Base-by-base conservation (phyloP, 2,888 invertebrate species). In the Platycheirus albimanus region DNA sequence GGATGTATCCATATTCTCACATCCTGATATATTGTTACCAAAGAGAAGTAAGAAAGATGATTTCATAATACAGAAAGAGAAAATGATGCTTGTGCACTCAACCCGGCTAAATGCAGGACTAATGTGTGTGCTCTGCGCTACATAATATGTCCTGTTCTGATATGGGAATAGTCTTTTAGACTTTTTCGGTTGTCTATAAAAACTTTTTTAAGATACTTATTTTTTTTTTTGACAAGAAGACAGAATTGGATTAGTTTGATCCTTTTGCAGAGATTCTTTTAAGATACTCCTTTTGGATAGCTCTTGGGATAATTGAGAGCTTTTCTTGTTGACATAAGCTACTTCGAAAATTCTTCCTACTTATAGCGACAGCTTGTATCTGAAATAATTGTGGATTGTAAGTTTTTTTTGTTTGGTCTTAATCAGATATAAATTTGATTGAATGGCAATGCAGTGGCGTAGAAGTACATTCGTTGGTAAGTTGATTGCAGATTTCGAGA, bases 161-260 rank as follows among this genome's bases (percentile, higher is more conserved):
- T 7, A 78, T 67, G 66, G 45, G 47, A 63, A 36, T 36, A 13
- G 7, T 56, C 56, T 30, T 45, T 56, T 43, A 6, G 43, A 54
- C 11, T 28, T 5, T 24, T 49, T 11, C 33, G 11, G 1, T 30
- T 17, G 30, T 33, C 10, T 11, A 1, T 33, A 30, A 24, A 20
- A 24, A 28, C 24, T 58, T 30, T 17, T 8, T 6, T 13, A 30
- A 30, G 17, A 28, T 43, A 43, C 47, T 47, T 63, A 3, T 10
- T 20, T 69, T 33, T 20, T 56, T 45, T 49, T 58, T 17, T 47
- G 61, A 70, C 70, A 58, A 19, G 38, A 58, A 33, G 58, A 70
- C 58, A 58, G 38, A 49, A 49, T 58, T 70, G 70, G 38, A 58
- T 58, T 58, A 15, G 17, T 58, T 58, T 70, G 70, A 70, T 70